Conservation (phyloP, 2,113 vertebrate species). For the Trinectes maculatus region DNA sequence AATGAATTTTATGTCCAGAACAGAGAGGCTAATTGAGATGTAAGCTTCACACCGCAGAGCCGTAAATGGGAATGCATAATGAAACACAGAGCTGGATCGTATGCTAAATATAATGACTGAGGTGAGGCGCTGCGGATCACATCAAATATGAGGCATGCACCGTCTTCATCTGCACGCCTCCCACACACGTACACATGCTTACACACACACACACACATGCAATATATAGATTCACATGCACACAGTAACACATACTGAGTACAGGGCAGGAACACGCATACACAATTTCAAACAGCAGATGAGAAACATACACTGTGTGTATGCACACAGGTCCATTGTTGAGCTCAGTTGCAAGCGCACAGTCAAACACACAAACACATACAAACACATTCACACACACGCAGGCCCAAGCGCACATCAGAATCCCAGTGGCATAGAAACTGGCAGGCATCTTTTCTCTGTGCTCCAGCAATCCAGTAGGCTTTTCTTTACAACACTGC, state of each 20-base stretch:
- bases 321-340: constrained; percentile 45
- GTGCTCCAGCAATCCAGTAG: constrained; percentile 76
- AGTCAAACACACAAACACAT: constrained; percentile 15
- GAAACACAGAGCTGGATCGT: constrained; percentile 65
- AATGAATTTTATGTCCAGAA: constrained; percentile 63
- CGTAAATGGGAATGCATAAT: constrained; percentile 68
- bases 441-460: constrained; percentile 73
- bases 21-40: constrained; percentile 74
- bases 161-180: constrained; percentile 66
- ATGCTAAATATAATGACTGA: constrained; percentile 78
- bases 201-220: constrained; percentile 26
- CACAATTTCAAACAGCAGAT: constrained; percentile 17
- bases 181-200: constrained; percentile 49
- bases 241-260: constrained; percentile 12
- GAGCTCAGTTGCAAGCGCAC: constrained; percentile 26
- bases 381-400: constrained; percentile 52
- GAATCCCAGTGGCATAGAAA: constrained; percentile 71
- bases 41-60: constrained; percentile 66
- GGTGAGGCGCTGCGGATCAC: constrained; percentile 71
- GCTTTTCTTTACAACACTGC: constrained; percentile 76
- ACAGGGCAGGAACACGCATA: constrained; percentile 2
- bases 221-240: constrained; percentile 16
- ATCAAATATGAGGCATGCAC: constrained; percentile 66
- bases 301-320: constrained; percentile 26
- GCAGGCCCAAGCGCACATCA: constrained; percentile 64